Base-by-base conservation (phyloP, 2,797 vertebrate species). In the Aulostomus chinensis region DNA sequence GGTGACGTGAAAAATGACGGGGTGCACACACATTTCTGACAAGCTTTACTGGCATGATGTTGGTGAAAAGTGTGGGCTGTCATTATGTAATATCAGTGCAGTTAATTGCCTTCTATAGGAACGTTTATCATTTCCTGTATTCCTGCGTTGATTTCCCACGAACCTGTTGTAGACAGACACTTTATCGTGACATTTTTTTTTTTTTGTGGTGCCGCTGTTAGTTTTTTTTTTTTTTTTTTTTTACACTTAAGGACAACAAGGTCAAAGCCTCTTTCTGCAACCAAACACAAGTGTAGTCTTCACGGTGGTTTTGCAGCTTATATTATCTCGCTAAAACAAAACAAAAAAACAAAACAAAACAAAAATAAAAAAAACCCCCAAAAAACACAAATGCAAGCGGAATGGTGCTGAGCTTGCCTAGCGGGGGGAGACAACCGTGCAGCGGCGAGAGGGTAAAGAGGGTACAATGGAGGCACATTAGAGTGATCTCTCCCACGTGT, bases 401-500 rank as follows among this genome's bases (percentile, higher is more conserved):
- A n/a, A n/a, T n/a, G n/a, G n/a, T n/a, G n/a, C n/a, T n/a, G n/a
- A 39, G 57, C 24, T 42, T 26, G 34, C 43, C 36, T 37, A 30
- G 30, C 45, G 24, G 42, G 34, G 29, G 25, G 46, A 53, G 58
- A 56, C 22, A 51, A 35, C 60, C 39, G 66, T 43, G 76, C 60
- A 61, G 64, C 67, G 43, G 66, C 24, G 46, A 53, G 52, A 58
- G 61, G 60, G 64, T 7, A 66, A 37, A 50, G 61, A 53, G 41
- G 78, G 65, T 35, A 76, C 54, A 76, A 53, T 73, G 75, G 70
- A 68, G 69, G 73, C 64, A 82, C 79, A 80, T 88, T 86, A 81
- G 76, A 88, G 82, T 84, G 64, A 83, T 82, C 65, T 87, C 78
- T 79, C 85, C 88, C 91, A 91, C 90, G 89, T 91, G 89, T 86